These are phyloP conservation scores for Synaphobranchus kaupii DNA, from an alignment of 2,797 vertebrate species.

Conservation along the genomic window DNA sequence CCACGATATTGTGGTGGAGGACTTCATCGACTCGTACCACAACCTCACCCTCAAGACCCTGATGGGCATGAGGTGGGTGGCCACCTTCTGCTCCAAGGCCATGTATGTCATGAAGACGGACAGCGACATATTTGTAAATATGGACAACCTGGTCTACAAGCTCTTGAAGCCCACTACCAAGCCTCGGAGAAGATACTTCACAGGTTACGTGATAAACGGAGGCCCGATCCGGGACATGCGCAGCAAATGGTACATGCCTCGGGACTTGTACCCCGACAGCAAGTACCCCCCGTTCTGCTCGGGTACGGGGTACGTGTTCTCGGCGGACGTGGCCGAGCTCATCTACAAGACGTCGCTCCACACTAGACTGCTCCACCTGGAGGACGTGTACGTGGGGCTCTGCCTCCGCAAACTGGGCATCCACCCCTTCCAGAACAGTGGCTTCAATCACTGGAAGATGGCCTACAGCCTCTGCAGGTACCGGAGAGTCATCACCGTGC, in stretches of 20 bases:
- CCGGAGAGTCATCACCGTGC: slow-evolving; percentile 92
- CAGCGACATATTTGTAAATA: slow-evolving; percentile 91
- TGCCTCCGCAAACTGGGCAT: slow-evolving; percentile 95
- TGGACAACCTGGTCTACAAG: slow-evolving; percentile 92
- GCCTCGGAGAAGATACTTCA: slow-evolving; percentile 92
- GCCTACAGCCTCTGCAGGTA: slow-evolving; percentile 96
- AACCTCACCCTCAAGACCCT: slow-evolving; percentile 87
- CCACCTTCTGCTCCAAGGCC: slow-evolving; percentile 85
- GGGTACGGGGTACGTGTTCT: slow-evolving; percentile 95
- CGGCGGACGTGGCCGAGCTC: slow-evolving; percentile 91
- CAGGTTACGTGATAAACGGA: slow-evolving; percentile 94
- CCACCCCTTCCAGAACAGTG: slow-evolving; percentile 98
- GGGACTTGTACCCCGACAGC: slow-evolving; percentile 93
- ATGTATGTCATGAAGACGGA: slow-evolving; percentile 91
- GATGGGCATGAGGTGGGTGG: slow-evolving; percentile 90
- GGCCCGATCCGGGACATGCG: slow-evolving; percentile 94
- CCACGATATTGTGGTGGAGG: slow-evolving; percentile 87
- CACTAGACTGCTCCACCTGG: slow-evolving; percentile 93
- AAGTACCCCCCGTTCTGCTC: slow-evolving; percentile 98
- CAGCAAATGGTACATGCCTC: slow-evolving; percentile 98
- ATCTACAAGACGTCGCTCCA: slow-evolving; percentile 97
- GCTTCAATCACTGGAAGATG: slow-evolving; percentile 99
- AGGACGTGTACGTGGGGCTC: slow-evolving; percentile 95
- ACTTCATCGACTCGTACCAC: slow-evolving; percentile 88
- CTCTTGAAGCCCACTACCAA: slow-evolving; percentile 93